phyloP scores from a whole-genome alignment of 2,113 vertebrate genomes.

The Elachura formosa region DNA sequence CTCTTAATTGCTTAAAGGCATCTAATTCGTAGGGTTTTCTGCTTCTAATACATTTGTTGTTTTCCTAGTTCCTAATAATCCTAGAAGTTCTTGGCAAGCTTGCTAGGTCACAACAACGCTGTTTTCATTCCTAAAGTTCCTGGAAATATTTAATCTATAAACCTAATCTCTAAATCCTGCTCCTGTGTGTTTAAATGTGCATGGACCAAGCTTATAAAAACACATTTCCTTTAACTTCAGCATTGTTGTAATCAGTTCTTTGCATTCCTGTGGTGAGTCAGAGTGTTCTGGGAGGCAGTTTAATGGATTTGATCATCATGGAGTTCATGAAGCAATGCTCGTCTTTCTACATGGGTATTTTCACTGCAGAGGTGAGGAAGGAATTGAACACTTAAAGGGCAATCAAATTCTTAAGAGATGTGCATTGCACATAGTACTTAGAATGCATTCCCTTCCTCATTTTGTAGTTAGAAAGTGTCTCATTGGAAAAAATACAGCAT shows the following conservation, averaged over 20 bases:
- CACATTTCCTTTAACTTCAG: background rate
- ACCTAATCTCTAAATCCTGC: background rate
- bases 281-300: background rate
- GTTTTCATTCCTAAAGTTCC: background rate
- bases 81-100: background rate
- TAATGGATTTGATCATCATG: accelerated
- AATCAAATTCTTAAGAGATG: background rate
- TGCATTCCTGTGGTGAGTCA: background rate
- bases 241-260: background rate
- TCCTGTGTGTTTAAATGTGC: background rate
- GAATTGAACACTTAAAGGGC: background rate
- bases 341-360: background rate
- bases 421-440: background rate
- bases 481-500: background rate
- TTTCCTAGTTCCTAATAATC: background rate
- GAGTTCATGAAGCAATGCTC: background rate
- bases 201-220: background rate
- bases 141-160: background rate
- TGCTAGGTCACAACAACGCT: background rate
- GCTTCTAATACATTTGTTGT: background rate
- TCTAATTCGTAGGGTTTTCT: background rate
- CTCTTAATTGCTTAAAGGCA: background rate
- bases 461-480: background rate
- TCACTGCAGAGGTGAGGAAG: background rate
- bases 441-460: background rate